Evolutionary conservation across 2,113 vertebrate species (phyloP), one percentile per base, ranked within the genome.

Genomic region (Podilymbus podiceps): DNA sequence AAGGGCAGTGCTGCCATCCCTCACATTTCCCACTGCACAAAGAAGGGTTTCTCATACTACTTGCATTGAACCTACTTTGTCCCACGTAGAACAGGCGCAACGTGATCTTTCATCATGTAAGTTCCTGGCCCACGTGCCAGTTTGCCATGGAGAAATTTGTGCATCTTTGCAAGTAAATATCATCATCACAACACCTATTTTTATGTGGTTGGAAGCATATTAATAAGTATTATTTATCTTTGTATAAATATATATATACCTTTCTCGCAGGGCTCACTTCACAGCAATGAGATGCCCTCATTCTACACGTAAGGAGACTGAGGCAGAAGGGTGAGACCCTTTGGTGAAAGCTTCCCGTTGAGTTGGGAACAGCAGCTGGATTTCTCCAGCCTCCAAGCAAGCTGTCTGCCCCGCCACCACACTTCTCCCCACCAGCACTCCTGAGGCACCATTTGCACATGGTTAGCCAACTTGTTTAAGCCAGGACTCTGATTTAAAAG

Each of bases 51-150:
- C 12, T 66, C 52, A 16, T 11, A 14, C 27, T 21, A 7, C 0
- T 0, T 52, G 23, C 22, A 71, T 46, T 13, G 35, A 81, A 2
- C 22, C 20, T 60, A 7, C 38, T 63, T 7, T 47, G 64, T 49
- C 40, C 49, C 35, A 28, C 75, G 44, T 9, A 47, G 14, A 52
- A 7, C 4, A 38, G 19, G 35, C 4, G 1, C 38, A 35, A 55
- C 0, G 0, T 2, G 25, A 12, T n/a, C 16, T 22, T 59, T 24
- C 30, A 20, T 20, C 2, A 0, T 15, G 11, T 6, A 5, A 67
- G 21, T 47, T 38, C 76, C 72, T 21, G 58, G 18, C 21, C 63
- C 53, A 12, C 6, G 0, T 14, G 22, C 30, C 50, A 40, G 8
- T 31, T 59, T 50, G 22, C 35, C 12, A 8, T 0, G 4, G 33